Evolutionary conservation across 2,888 invertebrate genomes (phyloP), one percentile per base, ranked within the genome.

Genomic region (Laothoe populi): DNA sequence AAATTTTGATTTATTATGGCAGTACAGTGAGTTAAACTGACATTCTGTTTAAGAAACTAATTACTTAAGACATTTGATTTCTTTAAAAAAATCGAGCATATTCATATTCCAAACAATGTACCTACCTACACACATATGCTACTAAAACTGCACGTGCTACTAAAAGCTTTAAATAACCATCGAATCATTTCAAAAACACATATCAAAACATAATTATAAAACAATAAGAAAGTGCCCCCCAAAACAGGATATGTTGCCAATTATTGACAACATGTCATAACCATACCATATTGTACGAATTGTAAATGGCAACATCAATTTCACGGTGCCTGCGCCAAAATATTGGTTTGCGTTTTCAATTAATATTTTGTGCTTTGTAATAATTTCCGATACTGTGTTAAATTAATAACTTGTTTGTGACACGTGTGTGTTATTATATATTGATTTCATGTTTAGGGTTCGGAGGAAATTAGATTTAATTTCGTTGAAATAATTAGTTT

Each of bases 361-460:
- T 71, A 71, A 64, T 67, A 65, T 64, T 53, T 70, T 69, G 64
- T 45, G 73, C 73, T 63, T 49, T 67, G 70, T 74, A 76, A 76
- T 67, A 69, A 74, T 75, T 76, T 75, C 73, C 75, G 70, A 73
- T 70, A 65, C 24, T 44, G 66, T 65, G 64, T 69, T 64, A 62
- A 69, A 72, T 74, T 74, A 72, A 73, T 71, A 67, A 26, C 63
- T 60, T 38, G 63, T 35, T 53, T 57, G 67, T 63, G 69, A 66
- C 72, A 72, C 74, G 76, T 58, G 66, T 65, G 49, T 24, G 49
- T 60, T 60, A 60, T 60, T 60, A 60, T 57, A 48, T 49, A 62
- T 60, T 62, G 31, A n/a, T 48, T 24, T 26, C 44, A 31, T 62
- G 5, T 61, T 61, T 49, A 69, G 69, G 26, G 35, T 31, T 31